Evolutionary conservation across 2,113 vertebrate genomes (phyloP).

Genomic region (Brachionichthys hirsutus): DNA sequence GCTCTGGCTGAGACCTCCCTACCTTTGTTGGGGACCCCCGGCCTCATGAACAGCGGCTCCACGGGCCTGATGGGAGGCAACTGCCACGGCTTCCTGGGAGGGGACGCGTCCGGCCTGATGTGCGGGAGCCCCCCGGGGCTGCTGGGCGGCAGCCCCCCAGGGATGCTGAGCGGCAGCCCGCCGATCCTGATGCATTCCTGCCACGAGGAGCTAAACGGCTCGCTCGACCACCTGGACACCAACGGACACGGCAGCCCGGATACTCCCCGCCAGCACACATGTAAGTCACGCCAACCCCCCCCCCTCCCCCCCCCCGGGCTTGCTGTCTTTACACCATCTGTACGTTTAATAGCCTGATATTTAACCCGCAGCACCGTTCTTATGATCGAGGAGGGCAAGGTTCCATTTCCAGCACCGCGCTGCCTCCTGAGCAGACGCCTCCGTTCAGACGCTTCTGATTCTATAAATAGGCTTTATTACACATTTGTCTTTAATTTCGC

Average conservation of each 20-base stretch:
- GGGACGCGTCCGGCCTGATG: slow-evolving; percentile 87
- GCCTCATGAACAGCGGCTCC: slow-evolving; percentile 91
- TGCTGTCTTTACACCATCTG: slow-evolving; percentile 42
- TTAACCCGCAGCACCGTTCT: slow-evolving; percentile 51
- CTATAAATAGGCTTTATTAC: slow-evolving; percentile 92
- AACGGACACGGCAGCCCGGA: slow-evolving; percentile 94
- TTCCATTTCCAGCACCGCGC: slow-evolving; percentile 38
- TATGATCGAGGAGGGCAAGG: slow-evolving; percentile 47
- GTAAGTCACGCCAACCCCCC: slow-evolving; percentile 76
- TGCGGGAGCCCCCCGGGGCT: slow-evolving; percentile 87
- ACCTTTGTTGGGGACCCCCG: slow-evolving; percentile 92
- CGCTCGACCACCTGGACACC: slow-evolving; percentile 96
- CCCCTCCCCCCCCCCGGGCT: not conserved
- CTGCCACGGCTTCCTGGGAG: slow-evolving; percentile 92
- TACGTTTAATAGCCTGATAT: slow-evolving; percentile 66
- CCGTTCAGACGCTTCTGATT: slow-evolving; percentile 27
- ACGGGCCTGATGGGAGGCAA: slow-evolving; percentile 87
- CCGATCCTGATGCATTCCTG: slow-evolving; percentile 88
- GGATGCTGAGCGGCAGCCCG: slow-evolving; percentile 89
- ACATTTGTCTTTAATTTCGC: slow-evolving; percentile 94
- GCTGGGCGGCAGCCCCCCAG: slow-evolving; percentile 88
- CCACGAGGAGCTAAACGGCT: slow-evolving; percentile 94
- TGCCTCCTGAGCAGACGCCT: slow-evolving; percentile 24
- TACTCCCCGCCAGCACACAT: slow-evolving; percentile 96
- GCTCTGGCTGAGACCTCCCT: slow-evolving; percentile 98